Conservation (phyloP, 2,797 vertebrate genomes). For the Enteromius unitaeniatus region DNA sequence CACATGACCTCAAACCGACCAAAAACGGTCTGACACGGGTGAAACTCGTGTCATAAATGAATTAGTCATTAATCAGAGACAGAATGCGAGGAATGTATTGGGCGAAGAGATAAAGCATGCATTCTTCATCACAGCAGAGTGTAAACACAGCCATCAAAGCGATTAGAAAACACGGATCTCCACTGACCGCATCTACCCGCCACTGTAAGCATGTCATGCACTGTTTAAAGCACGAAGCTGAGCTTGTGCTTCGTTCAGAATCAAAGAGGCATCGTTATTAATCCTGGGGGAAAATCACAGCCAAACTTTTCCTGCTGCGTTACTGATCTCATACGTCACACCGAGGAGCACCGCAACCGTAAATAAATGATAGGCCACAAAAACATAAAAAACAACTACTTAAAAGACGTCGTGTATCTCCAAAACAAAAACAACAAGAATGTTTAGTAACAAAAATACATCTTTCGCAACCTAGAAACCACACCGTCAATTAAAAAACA, state of each 20-base stretch:
- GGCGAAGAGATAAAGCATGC: constrained; percentile 55
- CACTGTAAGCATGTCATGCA: neutral
- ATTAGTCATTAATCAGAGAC: constrained; percentile 3
- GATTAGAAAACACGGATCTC: neutral
- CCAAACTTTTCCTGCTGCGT: neutral
- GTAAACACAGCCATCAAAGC: constrained; percentile 5
- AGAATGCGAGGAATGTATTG: constrained; percentile 61
- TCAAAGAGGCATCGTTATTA: neutral
- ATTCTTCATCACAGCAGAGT: neutral
- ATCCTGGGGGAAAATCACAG: neutral
- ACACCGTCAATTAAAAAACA: neutral
- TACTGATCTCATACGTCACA: constrained; percentile 11
- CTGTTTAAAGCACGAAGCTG: neutral
- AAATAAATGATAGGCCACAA: constrained; percentile 2
- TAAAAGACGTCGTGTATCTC: neutral
- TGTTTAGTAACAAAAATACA: neutral
- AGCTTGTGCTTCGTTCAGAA: neutral
- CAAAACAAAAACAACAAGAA: neutral
- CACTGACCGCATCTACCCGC: neutral
- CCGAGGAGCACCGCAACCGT: neutral
- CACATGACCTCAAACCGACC: neutral
- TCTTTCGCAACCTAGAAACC: neutral
- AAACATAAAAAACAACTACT: neutral
- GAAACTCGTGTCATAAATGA: constrained; percentile 3
- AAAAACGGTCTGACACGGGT: neutral